Conservation (phyloP, 2,888 invertebrate genomes). For the Brachyptera putata region DNA sequence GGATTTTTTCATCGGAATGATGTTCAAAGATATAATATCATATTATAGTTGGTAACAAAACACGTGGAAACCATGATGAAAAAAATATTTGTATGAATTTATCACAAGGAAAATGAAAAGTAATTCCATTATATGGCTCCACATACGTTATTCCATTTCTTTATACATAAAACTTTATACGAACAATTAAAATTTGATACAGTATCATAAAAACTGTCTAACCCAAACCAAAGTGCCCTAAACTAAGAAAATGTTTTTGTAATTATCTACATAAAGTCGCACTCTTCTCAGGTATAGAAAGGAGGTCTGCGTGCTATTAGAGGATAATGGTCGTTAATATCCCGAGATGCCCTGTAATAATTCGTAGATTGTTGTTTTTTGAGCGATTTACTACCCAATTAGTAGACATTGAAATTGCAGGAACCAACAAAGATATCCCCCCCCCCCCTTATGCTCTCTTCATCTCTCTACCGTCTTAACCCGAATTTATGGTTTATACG, state of each 20-base stretch:
- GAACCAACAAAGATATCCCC: constrained; percentile 1
- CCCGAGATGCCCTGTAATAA: constrained; percentile 18
- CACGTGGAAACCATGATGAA: no score
- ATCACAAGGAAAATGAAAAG: no score
- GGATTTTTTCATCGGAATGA: no score
- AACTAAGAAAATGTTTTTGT: not conserved
- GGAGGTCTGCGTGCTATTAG: not conserved
- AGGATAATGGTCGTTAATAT: constrained; percentile 18
- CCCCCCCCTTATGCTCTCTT: no score
- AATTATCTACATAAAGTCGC: not conserved
- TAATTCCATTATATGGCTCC: not conserved
- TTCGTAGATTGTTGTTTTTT: constrained; percentile 12
- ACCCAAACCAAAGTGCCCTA: not conserved
- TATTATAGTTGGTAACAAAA: no score
- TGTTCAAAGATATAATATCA: no score
- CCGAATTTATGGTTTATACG: constrained; percentile 23
- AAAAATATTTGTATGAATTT: no score
- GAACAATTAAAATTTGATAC: not conserved
- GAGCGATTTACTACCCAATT: constrained; percentile 33
- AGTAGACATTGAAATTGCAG: constrained; percentile 33
- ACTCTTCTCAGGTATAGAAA: not conserved
- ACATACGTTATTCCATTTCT: no score
- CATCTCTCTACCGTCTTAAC: not conserved
- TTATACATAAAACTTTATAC: not conserved
- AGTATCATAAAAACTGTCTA: constrained; percentile 2